These are phyloP conservation scores for Hoplostethus atlanticus DNA, from an alignment of 2,797 vertebrate species.

Conservation along the genomic window DNA sequence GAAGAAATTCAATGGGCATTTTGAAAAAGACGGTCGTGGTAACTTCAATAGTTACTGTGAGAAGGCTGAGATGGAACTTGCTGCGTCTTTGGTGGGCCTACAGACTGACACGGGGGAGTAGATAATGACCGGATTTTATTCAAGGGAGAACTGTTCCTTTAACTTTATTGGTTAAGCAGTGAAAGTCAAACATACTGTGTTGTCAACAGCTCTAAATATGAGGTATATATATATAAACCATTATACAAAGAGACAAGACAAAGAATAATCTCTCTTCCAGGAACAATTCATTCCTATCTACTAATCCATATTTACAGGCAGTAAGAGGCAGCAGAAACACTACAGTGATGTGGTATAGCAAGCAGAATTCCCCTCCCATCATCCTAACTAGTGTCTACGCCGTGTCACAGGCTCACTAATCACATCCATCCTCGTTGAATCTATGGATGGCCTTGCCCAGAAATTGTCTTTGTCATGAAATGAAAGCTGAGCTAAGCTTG, in stretches of 20 bases:
- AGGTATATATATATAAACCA: neutral
- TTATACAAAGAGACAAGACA: conserved; percentile 11
- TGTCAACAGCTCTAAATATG: neutral
- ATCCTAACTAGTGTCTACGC: conserved; percentile 5
- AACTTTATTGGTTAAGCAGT: no score
- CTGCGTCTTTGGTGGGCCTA: no score
- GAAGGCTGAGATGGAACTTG: no score
- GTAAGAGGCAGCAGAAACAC: neutral
- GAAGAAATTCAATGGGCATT: no score
- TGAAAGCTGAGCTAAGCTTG: conserved; percentile 48
- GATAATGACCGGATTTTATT: no score
- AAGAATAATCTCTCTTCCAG: neutral
- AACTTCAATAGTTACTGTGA: no score
- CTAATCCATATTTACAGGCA: conserved; percentile 1
- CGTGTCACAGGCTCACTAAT: conserved; percentile 36
- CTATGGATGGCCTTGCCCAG: conserved; percentile 20
- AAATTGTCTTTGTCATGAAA: conserved; percentile 54
- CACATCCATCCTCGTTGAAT: conserved; percentile 50
- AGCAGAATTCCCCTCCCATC: conserved; percentile 37
- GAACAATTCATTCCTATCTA: neutral
- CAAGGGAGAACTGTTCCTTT: no score
- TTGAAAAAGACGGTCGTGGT: no score
- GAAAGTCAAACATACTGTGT: no score
- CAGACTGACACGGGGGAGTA: no score
- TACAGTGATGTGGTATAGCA: conserved; percentile 12